Conservation (phyloP, 2,797 vertebrate genomes). For the Gymnoscopelus microlampas region DNA sequence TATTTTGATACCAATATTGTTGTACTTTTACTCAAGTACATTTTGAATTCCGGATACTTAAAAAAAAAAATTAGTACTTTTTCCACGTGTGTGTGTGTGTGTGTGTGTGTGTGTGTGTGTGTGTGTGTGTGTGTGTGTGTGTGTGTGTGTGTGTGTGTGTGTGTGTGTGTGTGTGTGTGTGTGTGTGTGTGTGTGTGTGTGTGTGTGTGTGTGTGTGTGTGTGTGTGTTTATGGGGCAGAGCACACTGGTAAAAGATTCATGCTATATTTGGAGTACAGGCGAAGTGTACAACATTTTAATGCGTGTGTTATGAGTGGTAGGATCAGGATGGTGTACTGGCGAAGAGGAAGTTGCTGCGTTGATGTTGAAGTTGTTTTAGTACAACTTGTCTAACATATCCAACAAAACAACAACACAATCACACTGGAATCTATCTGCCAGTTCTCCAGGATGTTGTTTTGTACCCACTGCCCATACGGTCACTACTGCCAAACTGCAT, state of each 20-base stretch:
- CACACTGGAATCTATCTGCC: not conserved
- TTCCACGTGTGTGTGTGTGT: constrained; percentile 1
- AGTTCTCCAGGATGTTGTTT: constrained; percentile 1
- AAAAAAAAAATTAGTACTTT: too few species aligned
- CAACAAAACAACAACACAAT: not conserved
- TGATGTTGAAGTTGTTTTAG: not conserved
- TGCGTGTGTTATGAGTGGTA: not conserved
- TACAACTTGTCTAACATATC: not conserved
- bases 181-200: constrained; percentile 22
- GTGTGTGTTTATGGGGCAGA: not conserved
- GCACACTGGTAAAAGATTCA: constrained; percentile 10
- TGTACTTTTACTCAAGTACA: too few species aligned
- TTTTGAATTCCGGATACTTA: too few species aligned
- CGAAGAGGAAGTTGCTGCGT: not conserved
- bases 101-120: constrained; percentile 19
- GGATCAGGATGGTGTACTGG: too few species aligned
- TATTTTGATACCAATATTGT: too few species aligned
- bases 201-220: constrained; percentile 2
- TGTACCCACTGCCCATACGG: constrained; percentile 12
- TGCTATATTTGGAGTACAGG: not conserved
- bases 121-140: constrained; percentile 23
- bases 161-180: constrained; percentile 19
- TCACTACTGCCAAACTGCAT: too few species aligned
- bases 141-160: constrained; percentile 10
- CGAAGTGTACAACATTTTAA: not conserved